phyloP scores from a whole-genome alignment of 2,888 invertebrate species.

The Andrena trimmerana region DNA sequence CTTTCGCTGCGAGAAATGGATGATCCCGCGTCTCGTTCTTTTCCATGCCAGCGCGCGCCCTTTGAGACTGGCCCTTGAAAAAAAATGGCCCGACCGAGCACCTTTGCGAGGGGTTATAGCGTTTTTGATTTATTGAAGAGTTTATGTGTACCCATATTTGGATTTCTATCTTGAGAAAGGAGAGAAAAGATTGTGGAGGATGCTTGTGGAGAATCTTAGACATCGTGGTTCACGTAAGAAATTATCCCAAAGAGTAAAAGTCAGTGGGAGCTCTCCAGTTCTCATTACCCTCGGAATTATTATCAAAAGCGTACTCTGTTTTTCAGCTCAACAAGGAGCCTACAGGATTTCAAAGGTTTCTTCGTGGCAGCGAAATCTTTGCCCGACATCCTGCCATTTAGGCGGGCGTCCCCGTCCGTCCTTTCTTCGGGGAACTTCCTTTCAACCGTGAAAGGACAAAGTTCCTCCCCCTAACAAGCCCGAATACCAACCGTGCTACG shows the following conservation, averaged over 20 bases:
- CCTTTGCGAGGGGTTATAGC: background rate
- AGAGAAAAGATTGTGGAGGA: background rate
- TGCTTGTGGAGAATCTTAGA: background rate
- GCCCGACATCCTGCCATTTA: constrained; percentile 45
- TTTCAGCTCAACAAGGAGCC: background rate
- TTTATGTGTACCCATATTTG: no score
- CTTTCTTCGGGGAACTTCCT: constrained; percentile 48
- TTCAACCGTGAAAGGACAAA: constrained; percentile 56
- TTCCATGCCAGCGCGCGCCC: background rate
- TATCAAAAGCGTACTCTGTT: constrained; percentile 2
- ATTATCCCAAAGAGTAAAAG: constrained; percentile 19
- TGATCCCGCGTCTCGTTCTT: background rate
- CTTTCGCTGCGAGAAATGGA: background rate
- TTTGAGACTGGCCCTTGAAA: background rate
- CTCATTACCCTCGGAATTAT: constrained; percentile 5
- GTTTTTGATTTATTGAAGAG: no score
- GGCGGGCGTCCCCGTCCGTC: constrained; percentile 37
- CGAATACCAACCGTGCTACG: constrained; percentile 24
- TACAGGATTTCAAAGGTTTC: constrained; percentile 42
- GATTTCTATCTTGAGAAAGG: background rate
- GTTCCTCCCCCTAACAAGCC: constrained; percentile 43
- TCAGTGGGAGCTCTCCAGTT: constrained; percentile 12
- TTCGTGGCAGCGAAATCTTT: constrained; percentile 22
- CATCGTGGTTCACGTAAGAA: background rate
- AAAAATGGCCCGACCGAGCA: background rate